A percentile compares a stretch with the other conserved stretches of the same genome.
Evolutionary conservation across 2,113 vertebrate species (phyloP).

Genomic region (Sinocyclocheilus maitianheensis): DNA sequence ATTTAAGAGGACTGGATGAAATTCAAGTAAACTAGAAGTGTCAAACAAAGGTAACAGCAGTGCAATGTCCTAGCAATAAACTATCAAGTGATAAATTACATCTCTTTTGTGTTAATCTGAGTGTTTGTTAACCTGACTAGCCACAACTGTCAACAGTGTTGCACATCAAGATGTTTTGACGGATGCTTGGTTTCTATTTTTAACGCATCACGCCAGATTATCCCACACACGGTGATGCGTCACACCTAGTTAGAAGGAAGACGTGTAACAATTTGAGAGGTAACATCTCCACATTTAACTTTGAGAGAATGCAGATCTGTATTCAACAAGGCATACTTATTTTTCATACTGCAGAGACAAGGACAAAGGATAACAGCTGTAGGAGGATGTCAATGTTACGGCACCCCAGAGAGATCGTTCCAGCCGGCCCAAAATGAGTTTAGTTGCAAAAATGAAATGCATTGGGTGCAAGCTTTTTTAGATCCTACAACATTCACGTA

Average conservation of each 20-base stretch:
- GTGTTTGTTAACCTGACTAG: neutral
- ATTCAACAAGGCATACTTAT: slow-evolving; percentile 9
- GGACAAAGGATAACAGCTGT: slow-evolving; percentile 31
- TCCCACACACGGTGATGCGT: neutral
- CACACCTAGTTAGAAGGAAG: slow-evolving; percentile 19
- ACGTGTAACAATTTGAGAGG: slow-evolving; percentile 3
- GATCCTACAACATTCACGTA: neutral
- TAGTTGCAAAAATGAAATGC: neutral
- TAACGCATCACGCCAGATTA: neutral
- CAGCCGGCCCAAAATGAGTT: neutral
- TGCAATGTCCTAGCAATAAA: neutral
- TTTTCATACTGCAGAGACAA: slow-evolving; percentile 13
- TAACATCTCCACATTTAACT: slow-evolving; percentile 11
- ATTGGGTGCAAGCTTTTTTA: neutral
- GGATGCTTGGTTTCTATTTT: slow-evolving; percentile 12
- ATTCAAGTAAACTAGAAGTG: neutral
- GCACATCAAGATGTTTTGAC: neutral
- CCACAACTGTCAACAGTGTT: neutral
- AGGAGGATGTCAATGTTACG: slow-evolving; percentile 14
- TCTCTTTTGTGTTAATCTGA: neutral
- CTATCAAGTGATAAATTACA: neutral
- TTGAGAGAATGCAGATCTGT: neutral
- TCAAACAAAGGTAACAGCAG: neutral
- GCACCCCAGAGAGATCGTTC: neutral
- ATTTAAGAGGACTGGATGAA: neutral